phyloP scores from a whole-genome alignment of 2,888 invertebrate species.

The Helicoverpa assulta region DNA sequence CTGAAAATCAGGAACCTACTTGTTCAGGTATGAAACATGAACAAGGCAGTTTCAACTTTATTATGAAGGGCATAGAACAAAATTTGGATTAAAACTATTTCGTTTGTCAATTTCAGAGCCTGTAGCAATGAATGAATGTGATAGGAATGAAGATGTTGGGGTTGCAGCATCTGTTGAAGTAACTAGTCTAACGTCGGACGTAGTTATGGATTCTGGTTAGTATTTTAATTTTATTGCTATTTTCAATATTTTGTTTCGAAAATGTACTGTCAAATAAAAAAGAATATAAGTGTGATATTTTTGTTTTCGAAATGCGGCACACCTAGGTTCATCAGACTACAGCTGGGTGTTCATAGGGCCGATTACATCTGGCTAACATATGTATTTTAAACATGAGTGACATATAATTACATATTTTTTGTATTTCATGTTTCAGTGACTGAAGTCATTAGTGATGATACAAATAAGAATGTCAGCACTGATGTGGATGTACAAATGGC shows the following conservation, averaged over 20 bases:
- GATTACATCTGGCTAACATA: too few relatives aligned
- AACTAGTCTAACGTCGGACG: constrained; percentile 4
- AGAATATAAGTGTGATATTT: too few relatives aligned
- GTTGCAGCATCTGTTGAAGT: neutral
- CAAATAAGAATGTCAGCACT: neutral
- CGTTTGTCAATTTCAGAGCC: constrained; percentile 31
- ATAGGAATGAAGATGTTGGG: neutral
- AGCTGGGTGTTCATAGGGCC: too few relatives aligned
- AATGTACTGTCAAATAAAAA: too few relatives aligned
- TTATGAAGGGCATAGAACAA: neutral
- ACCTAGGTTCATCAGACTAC: too few relatives aligned
- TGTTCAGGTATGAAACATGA: constrained; percentile 20
- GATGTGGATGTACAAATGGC: neutral
- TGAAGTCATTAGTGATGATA: neutral
- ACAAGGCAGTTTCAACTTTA: neutral
- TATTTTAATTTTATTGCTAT: neutral
- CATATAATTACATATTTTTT: too few relatives aligned
- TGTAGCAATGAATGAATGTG: constrained; percentile 27
- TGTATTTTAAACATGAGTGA: too few relatives aligned
- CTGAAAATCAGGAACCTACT: constrained; percentile 3
- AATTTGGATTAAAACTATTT: neutral
- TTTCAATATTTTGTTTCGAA: too few relatives aligned
- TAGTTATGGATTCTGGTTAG: constrained; percentile 20
- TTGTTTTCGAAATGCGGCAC: too few relatives aligned
- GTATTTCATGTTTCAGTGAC: constrained; percentile 13